Evolutionary conservation across 1,140 invertebrate genomes (phyloP).

Genomic region (Drosophila rhopaloa): DNA sequence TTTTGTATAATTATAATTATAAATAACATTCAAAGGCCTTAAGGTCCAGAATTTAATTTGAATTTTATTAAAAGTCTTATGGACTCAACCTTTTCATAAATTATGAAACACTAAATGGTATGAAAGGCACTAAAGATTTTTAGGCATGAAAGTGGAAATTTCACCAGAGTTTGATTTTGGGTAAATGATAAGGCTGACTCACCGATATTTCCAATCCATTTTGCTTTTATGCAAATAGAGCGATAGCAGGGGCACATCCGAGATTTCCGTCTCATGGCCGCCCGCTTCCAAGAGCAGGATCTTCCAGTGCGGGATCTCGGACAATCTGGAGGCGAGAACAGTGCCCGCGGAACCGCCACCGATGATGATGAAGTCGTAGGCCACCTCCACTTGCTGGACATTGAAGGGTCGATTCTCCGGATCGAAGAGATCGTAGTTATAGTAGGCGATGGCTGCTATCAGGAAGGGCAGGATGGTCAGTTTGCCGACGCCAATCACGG

Average conservation of each 20-base stretch:
- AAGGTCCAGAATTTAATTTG: too few species aligned
- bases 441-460: constrained; percentile 91
- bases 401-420: constrained; percentile 92
- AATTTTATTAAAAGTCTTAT: too few species aligned
- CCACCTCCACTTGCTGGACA: constrained; percentile 87
- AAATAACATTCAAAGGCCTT: too few species aligned
- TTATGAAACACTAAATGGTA: too few species aligned
- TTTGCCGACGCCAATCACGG: constrained; percentile 89
- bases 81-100: too few species aligned
- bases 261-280: constrained; percentile 92
- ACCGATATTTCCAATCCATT: constrained; percentile 96
- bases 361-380: constrained; percentile 93
- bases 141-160: background rate
- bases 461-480: constrained; percentile 91
- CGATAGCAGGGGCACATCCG: constrained; percentile 92
- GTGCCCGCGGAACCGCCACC: constrained; percentile 94
- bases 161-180: background rate
- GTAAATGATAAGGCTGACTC: constrained; percentile 43
- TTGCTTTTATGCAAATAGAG: constrained; percentile 95
- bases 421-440: constrained; percentile 93
- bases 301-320: constrained; percentile 91
- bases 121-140: too few species aligned
- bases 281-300: constrained; percentile 95
- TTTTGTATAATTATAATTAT: too few species aligned
- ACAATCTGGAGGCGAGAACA: constrained; percentile 93